Evolutionary conservation across 1,140 invertebrate species (phyloP), one percentile per base, ranked within the genome.

Genomic region (Eumeta japonica): DNA sequence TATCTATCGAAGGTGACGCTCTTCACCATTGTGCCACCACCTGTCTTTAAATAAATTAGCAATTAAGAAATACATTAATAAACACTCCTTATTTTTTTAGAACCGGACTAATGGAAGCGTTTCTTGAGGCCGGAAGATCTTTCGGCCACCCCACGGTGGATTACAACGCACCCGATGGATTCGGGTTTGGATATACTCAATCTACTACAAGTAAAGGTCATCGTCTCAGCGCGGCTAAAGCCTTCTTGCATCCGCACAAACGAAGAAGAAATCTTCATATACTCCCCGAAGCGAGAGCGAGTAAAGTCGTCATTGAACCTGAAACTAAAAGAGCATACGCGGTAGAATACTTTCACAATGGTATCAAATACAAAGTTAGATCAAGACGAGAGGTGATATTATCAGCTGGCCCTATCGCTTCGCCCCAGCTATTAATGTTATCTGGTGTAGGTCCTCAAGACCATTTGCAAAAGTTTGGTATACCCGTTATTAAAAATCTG

Each of bases 381-480:
- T 83, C 81, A 1, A 72, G 65, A 17, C 83, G 83, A 45, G 87
- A 89, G 63, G 75, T 86, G 0, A 83, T 86, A 28, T 41, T 86
- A 3, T 82, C 85, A 28, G 87, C 86, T 1, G 90, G 89, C 0
- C 76, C 87, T 2, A 81, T 92, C 37, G 87, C 86, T 44, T 87
- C 88, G 3, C 87, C 89, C 1, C 88, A 92, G 60, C 47, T 93
- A 5, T 68, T 93, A 9, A 88, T 91, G 83, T 64, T 92, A 0
- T 89, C 86, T 1, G 90, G 90, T 2, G 77, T 92, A 10, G 90
- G 89, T 0, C 87, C 88, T n/a, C 78, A 75, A 51, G 67, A 80
- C 20, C 74, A 81, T 46, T 58, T 95, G 1, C 60, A 83, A 30
- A 77, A 83, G 28, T 58, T 91, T 1, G 82, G 82, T 0, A 85